These are phyloP conservation scores for Progne subis DNA, from an alignment of 2,113 vertebrate genomes.

Conservation along the genomic window DNA sequence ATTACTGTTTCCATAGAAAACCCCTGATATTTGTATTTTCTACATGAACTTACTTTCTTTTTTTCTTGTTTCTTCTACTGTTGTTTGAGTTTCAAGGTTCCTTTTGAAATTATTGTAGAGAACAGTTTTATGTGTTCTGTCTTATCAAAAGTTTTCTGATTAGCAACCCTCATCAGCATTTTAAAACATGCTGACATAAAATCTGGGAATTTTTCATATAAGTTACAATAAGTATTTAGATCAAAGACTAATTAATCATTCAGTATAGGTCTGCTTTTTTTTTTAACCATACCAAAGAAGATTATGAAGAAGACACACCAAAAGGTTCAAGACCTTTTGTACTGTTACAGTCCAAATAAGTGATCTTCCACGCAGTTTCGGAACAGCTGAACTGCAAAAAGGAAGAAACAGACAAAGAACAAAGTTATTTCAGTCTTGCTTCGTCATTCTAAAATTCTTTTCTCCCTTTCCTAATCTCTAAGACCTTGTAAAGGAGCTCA, in stretches of 20 bases:
- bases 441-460: neutral
- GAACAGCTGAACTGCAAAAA: neutral
- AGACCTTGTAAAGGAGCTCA: neutral
- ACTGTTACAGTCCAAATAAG: neutral
- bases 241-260: constrained; percentile 1
- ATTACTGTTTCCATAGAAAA: neutral
- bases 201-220: neutral
- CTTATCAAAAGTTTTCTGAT: neutral
- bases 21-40: neutral
- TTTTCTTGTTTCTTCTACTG: neutral
- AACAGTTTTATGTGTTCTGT: neutral
- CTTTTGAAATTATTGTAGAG: neutral
- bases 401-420: neutral
- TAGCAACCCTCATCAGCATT: neutral
- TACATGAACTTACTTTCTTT: neutral
- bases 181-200: neutral
- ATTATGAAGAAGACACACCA: neutral
- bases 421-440: neutral
- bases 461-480: neutral
- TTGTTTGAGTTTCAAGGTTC: neutral
- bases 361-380: neutral
- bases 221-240: neutral
- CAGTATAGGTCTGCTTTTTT: neutral
- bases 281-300: neutral
- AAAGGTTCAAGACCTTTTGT: constrained; percentile 3